phyloP scores from a whole-genome alignment of 2,113 vertebrate species.

The Brachirus orientalis region DNA sequence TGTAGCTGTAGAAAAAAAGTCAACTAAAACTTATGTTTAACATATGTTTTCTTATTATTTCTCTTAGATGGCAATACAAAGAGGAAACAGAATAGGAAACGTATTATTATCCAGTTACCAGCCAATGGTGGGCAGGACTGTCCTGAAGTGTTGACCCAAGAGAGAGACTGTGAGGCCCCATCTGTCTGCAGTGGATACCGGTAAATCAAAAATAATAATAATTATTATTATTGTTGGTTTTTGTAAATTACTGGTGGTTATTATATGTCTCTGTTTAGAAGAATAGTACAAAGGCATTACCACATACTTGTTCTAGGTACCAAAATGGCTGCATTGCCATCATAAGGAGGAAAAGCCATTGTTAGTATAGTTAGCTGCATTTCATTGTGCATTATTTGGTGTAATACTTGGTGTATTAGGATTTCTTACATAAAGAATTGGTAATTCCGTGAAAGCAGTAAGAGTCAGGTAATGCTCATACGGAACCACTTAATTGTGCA shows the following conservation, averaged over 20 bases:
- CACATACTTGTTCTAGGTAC: neutral
- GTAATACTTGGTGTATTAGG: no score
- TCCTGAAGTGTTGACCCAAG: slow-evolving; percentile 89
- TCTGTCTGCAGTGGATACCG: slow-evolving; percentile 88
- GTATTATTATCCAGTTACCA: slow-evolving; percentile 90
- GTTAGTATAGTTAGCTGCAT: neutral
- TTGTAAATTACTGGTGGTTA: neutral
- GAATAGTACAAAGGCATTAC: neutral
- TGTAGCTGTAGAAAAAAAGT: no score
- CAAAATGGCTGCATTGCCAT: neutral
- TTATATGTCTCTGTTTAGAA: neutral
- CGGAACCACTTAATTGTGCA: no score
- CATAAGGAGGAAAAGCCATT: neutral
- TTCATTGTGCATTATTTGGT: no score
- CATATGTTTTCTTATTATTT: neutral
- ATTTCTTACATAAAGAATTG: no score
- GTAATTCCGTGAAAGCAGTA: no score
- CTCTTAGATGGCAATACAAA: slow-evolving; percentile 76
- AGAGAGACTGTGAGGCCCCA: slow-evolving; percentile 88
- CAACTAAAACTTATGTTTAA: no score
- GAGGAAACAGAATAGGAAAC: slow-evolving; percentile 89
- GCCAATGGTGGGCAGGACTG: slow-evolving; percentile 94
- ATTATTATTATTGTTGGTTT: no score
- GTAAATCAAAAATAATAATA: slow-evolving; percentile 69
- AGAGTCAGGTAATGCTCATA: no score